Base-by-base conservation (phyloP, 2,797 vertebrate species). In the Prionace glauca region DNA sequence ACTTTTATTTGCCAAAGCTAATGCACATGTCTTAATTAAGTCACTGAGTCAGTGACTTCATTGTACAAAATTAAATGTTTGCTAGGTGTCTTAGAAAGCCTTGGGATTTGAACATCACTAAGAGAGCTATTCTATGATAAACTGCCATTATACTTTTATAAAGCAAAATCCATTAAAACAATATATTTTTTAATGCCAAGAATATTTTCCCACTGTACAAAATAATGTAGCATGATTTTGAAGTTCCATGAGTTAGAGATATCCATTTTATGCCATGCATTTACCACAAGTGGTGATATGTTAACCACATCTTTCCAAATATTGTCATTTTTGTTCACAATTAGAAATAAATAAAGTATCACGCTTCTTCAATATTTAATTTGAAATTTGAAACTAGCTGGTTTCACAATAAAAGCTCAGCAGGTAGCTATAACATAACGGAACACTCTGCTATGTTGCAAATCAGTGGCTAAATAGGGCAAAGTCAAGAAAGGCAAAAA, bases 11-110 rank as follows among this genome's bases (percentile, higher is more conserved):
- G 93, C 45, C 26, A 74, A 94, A 94, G 71, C 45, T 72, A 72
- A 72, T 72, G 92, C 92, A 94, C 67, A 94, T 41, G 50, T 94
- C 67, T 74, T 94, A 94, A 94, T 74, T 50, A 94, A 94, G 26
- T 77, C 71, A 74, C 45, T 94, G 50, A 71, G 72, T 74, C 1
- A 69, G 74, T 16, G 12, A 74, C 45, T 95, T 77, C 71, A 77
- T 95, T 56, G 50, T 77, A 56, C 69, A n/a, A 45, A 74, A 74
- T 74, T 95, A 95, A 95, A 95, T 60, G 45, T 95, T 74, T 74
- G 93, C 71, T 74, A 20, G 71, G n/a, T 95, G 14, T 77, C 93
- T 95, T 32, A 77, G 14, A 56, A 56, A 41, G 32, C 71, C 93
- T 77, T 95, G 69, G 60, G 93, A 60, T 29, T 60, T 95, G 45